Conservation (phyloP, 2,797 vertebrate species). For the Alosa sapidissima region DNA sequence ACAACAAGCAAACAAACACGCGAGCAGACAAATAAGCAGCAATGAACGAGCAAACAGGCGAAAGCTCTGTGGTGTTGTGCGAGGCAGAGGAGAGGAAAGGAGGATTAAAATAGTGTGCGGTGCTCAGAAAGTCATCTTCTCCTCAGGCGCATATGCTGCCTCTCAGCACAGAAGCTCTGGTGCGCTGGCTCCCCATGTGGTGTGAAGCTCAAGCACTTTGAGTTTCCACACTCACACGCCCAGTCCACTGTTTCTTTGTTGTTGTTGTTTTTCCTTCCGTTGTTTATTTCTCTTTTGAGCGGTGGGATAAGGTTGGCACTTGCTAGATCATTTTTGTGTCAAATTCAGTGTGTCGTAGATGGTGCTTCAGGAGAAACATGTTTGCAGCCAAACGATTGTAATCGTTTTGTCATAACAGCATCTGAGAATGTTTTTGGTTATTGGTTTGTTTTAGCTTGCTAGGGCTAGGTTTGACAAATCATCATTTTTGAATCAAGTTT, state of each 20-base stretch:
- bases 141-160: neutral
- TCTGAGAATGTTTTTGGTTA: neutral
- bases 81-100: neutral
- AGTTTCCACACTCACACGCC: neutral
- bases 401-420: neutral
- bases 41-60: neutral
- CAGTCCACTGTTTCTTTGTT: too few relatives aligned
- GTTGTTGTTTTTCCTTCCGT: too few relatives aligned
- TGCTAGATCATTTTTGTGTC: neutral
- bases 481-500: neutral
- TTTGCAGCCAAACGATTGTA: neutral
- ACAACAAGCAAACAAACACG: neutral
- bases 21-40: neutral
- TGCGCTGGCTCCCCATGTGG: neutral
- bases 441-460: neutral
- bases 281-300: neutral
- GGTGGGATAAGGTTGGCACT: neutral
- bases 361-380: neutral
- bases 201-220: neutral
- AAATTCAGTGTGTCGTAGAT: neutral
- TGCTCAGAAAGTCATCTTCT: neutral
- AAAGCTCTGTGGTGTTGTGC: neutral
- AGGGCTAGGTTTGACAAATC: neutral
- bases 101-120: constrained; percentile 7
- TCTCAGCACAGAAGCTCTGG: neutral